Evolutionary conservation across 37 sponge, comb jelly and placozoan species (phyloP).

Genomic region (Theonella swinhoei): DNA sequence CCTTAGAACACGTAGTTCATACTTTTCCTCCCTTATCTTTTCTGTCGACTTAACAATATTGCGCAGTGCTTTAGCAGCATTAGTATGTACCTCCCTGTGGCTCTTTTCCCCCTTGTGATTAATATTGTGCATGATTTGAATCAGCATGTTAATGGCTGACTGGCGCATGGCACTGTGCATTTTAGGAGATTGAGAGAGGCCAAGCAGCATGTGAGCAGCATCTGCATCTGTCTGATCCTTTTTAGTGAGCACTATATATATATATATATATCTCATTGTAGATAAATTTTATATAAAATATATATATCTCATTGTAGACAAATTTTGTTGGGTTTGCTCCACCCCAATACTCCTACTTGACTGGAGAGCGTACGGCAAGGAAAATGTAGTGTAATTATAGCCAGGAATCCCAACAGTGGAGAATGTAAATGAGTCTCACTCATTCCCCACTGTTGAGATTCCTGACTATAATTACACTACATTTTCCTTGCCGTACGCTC

Average conservation of each 20-base stretch:
- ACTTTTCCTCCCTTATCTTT: slow-evolving; percentile 40
- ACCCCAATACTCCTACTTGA: too few relatives aligned
- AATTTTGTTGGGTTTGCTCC: too few relatives aligned
- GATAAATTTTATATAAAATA: too few relatives aligned
- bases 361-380: too few relatives aligned
- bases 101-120: slow-evolving; percentile 53
- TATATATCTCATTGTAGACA: too few relatives aligned
- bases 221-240: slow-evolving; percentile 70
- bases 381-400: too few relatives aligned
- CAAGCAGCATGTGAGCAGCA: slow-evolving; percentile 55
- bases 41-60: slow-evolving; percentile 51
- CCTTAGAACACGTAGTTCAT: slow-evolving; percentile 53
- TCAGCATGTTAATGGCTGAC: slow-evolving; percentile 66
- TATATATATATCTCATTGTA: too few relatives aligned
- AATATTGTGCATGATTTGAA: slow-evolving; percentile 80
- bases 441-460: slow-evolving; percentile 19
- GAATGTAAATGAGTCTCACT: slow-evolving; percentile 47
- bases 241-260: slow-evolving; percentile 46
- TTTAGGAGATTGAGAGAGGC: slow-evolving; percentile 61
- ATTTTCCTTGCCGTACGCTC: too few relatives aligned
- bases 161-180: slow-evolving; percentile 69
- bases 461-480: slow-evolving; percentile 4
- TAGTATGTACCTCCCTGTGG: slow-evolving; percentile 46
- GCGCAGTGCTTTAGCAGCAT: slow-evolving; percentile 58
- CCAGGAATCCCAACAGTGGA: too few relatives aligned